Conservation (phyloP, 2,888 invertebrate species). For the Seira sanloemensis region DNA sequence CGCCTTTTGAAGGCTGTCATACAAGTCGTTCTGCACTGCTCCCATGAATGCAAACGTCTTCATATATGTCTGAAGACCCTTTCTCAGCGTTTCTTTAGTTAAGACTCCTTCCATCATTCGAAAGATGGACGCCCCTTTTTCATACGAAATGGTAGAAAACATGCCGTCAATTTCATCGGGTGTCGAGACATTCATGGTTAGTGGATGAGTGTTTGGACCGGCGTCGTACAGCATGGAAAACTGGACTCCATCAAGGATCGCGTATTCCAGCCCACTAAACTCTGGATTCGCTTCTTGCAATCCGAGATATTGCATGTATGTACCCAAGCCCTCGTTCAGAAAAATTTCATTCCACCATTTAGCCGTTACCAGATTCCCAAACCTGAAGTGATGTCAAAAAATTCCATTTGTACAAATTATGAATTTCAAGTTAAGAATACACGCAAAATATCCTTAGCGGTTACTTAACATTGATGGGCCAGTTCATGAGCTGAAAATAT, state of each 20-base stretch:
- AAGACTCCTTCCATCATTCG: conserved; percentile 69
- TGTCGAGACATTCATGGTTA: conserved; percentile 75
- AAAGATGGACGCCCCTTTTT: conserved; percentile 58
- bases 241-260: conserved; percentile 49
- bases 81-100: conserved; percentile 38
- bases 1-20: conserved; percentile 30
- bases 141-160: conserved; percentile 63
- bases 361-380: conserved; percentile 64
- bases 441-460: neutral
- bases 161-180: conserved; percentile 74
- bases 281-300: conserved; percentile 46
- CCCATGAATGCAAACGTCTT: conserved; percentile 45
- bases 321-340: conserved; percentile 59
- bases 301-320: conserved; percentile 52
- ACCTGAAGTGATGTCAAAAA: conserved; percentile 48
- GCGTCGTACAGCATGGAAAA: conserved; percentile 56
- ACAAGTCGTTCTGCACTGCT: conserved; percentile 50
- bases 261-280: conserved; percentile 24
- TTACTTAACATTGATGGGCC: conserved; percentile 55
- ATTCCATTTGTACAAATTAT: neutral
- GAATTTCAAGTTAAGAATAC: neutral
- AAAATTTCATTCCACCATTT: conserved; percentile 69
- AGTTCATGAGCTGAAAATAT: conserved; percentile 51
- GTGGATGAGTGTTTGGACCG: conserved; percentile 38
- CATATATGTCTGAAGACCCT: conserved; percentile 59